These are phyloP conservation scores for Galerucella calmariensis DNA, from an alignment of 2,888 invertebrate genomes.

Conservation along the genomic window DNA sequence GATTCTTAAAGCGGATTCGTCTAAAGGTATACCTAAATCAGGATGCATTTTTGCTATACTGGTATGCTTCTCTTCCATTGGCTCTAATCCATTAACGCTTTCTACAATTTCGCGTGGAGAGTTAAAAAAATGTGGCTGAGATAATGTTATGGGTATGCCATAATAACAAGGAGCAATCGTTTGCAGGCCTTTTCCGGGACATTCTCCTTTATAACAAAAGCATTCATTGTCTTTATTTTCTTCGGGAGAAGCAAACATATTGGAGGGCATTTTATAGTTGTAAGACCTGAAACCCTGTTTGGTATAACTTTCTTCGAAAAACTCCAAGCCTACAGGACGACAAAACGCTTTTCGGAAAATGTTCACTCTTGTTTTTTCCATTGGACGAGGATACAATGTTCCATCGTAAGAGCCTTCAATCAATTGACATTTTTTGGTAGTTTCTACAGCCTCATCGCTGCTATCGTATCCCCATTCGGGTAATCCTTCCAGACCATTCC, in stretches of 20 bases:
- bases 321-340: slow-evolving; percentile 72
- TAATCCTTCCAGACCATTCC: slow-evolving; percentile 76
- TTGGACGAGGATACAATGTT: slow-evolving; percentile 73
- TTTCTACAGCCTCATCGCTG: slow-evolving; percentile 55
- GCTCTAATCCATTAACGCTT: slow-evolving; percentile 72
- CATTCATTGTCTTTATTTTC: slow-evolving; percentile 73
- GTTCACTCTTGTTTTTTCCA: slow-evolving; percentile 69
- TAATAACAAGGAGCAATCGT: slow-evolving; percentile 68
- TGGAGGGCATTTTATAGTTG: slow-evolving; percentile 71
- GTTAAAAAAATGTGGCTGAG: slow-evolving; percentile 72
- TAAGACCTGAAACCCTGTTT: slow-evolving; percentile 70
- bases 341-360: slow-evolving; percentile 83
- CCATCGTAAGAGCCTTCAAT: slow-evolving; percentile 79
- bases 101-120: slow-evolving; percentile 71
- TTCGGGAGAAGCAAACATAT: slow-evolving; percentile 70
- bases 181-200: slow-evolving; percentile 72
- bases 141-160: slow-evolving; percentile 78
- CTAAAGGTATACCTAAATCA: slow-evolving; percentile 75
- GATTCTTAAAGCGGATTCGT: slow-evolving; percentile 70
- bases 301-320: slow-evolving; percentile 57
- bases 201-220: slow-evolving; percentile 77
- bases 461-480: slow-evolving; percentile 74
- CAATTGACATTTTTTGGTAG: slow-evolving; percentile 72
- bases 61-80: slow-evolving; percentile 69
- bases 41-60: slow-evolving; percentile 77